Conservation (phyloP, 2,113 vertebrate species). For the Rhegmatorhina hoffmannsi region DNA sequence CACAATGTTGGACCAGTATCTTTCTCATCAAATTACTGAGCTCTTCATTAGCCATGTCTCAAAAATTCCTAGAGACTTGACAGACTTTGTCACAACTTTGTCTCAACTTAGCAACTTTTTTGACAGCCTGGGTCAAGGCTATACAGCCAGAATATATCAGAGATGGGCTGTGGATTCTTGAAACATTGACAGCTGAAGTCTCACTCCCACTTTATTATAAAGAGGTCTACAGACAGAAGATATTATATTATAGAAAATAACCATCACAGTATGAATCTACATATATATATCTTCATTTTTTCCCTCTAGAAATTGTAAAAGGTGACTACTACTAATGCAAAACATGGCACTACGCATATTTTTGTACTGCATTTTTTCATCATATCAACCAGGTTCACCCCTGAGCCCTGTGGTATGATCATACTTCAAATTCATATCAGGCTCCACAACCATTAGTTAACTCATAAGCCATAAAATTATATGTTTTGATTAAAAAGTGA, state of each 20-base stretch:
- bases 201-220: background rate
- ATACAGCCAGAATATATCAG: background rate
- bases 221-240: background rate
- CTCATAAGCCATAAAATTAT: constrained; percentile 45
- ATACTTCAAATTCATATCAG: background rate
- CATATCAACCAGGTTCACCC: background rate
- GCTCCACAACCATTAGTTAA: constrained; percentile 26
- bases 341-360: background rate
- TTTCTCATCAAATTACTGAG: background rate
- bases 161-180: background rate
- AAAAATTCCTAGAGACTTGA: background rate
- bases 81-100: background rate
- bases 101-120: background rate
- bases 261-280: background rate
- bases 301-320: background rate
- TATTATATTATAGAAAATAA: background rate
- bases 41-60: background rate
- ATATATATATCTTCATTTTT: background rate
- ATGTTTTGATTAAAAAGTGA: constrained; percentile 56
- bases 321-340: background rate
- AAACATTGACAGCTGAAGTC: background rate
- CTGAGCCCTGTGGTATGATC: background rate
- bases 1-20: background rate
- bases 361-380: background rate
- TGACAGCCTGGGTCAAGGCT: background rate